Evolutionary conservation across 2,113 vertebrate genomes (phyloP).

Genomic region (Epinephelus moara): DNA sequence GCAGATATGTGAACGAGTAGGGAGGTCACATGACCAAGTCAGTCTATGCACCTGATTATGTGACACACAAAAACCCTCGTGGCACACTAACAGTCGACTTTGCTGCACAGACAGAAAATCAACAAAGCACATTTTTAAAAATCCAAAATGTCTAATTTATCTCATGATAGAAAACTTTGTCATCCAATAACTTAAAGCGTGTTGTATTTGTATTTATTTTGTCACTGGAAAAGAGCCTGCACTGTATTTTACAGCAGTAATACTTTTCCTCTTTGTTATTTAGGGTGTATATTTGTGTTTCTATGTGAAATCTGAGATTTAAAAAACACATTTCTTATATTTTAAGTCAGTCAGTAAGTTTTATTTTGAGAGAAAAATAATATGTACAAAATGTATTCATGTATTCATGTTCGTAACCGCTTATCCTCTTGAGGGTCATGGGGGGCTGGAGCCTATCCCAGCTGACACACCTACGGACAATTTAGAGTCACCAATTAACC

Average conservation of each 20-base stretch:
- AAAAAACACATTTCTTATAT: not conserved
- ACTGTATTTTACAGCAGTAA: not conserved
- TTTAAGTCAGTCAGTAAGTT: not conserved
- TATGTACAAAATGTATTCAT: not conserved
- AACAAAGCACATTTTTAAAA: not conserved
- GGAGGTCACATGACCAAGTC: not conserved
- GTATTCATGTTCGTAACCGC: too few relatives aligned
- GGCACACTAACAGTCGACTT: not conserved
- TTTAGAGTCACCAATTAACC: too few relatives aligned
- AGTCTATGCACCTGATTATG: not conserved
- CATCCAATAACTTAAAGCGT: not conserved
- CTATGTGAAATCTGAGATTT: not conserved
- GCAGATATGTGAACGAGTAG: not conserved
- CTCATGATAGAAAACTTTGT: not conserved
- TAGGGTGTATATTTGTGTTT: not conserved
- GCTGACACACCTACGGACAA: too few relatives aligned
- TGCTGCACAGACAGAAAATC: not conserved
- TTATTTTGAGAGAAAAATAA: not conserved
- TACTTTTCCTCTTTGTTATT: not conserved
- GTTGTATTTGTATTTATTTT: not conserved
- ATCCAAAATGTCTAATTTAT: not conserved
- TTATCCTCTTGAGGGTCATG: too few relatives aligned
- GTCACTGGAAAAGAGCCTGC: not conserved
- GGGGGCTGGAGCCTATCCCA: too few relatives aligned
- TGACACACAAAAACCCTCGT: not conserved